These are phyloP conservation scores for Amblyopsis hoosieri DNA, from an alignment of 2,797 vertebrate species.

Conservation along the genomic window DNA sequence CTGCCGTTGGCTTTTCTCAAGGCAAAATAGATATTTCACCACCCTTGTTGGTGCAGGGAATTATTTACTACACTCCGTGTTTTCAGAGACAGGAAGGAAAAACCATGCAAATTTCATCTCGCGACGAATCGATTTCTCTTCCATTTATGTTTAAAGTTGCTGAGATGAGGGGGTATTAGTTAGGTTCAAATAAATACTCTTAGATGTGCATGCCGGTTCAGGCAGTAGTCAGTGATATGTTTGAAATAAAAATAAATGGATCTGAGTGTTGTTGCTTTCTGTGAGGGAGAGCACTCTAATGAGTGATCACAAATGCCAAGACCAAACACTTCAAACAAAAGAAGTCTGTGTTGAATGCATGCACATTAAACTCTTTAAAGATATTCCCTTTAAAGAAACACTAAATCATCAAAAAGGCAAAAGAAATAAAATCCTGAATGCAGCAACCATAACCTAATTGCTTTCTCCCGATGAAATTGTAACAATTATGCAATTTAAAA, in stretches of 20 bases:
- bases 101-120: slow-evolving; percentile 47
- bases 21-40: slow-evolving; percentile 62
- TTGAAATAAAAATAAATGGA: slow-evolving; percentile 73
- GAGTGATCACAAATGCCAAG: slow-evolving; percentile 73
- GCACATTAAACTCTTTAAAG: slow-evolving; percentile 48
- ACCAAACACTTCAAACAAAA: slow-evolving; percentile 72
- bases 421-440: slow-evolving; percentile 25
- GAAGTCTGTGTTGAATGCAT: slow-evolving; percentile 62
- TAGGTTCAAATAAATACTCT: slow-evolving; percentile 64
- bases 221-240: slow-evolving; percentile 70
- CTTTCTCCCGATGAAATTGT: slow-evolving; percentile 37
- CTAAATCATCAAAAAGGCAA: slow-evolving; percentile 48
- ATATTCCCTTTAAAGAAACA: slow-evolving; percentile 58
- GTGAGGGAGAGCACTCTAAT: slow-evolving; percentile 58
- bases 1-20: slow-evolving; percentile 49
- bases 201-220: slow-evolving; percentile 62
- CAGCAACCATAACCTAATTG: slow-evolving; percentile 30
- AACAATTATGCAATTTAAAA: slow-evolving; percentile 3
- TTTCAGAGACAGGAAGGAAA: slow-evolving; percentile 28
- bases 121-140: slow-evolving; percentile 62
- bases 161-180: slow-evolving; percentile 49
- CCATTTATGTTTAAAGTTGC: slow-evolving; percentile 68
- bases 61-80: slow-evolving; percentile 61
- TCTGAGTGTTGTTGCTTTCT: slow-evolving; percentile 53
- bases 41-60: slow-evolving; percentile 53